These are phyloP conservation scores for Diogma glabrata DNA, from an alignment of 2,888 invertebrate genomes.

Conservation along the genomic window DNA sequence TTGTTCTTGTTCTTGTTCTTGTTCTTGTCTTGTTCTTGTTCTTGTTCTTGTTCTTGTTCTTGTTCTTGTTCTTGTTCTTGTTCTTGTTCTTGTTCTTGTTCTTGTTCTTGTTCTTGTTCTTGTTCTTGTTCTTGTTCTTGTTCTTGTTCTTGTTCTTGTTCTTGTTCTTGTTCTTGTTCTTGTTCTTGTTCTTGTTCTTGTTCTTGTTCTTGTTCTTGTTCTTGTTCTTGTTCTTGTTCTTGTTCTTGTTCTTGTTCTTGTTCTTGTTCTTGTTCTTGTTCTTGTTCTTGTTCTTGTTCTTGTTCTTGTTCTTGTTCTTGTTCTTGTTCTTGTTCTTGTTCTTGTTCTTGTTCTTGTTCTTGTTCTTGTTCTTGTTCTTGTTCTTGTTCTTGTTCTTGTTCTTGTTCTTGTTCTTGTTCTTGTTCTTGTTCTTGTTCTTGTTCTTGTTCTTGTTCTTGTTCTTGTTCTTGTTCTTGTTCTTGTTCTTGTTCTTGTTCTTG, in stretches of 20 bases:
- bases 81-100: conserved; percentile 17
- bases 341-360: conserved; percentile 30
- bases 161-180: conserved; percentile 10
- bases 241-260: conserved; percentile 10
- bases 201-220: conserved; percentile 17
- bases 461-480: conserved; percentile 24
- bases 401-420: conserved; percentile 16
- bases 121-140: conserved; percentile 24
- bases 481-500: conserved; percentile 27
- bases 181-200: conserved; percentile 19
- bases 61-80: conserved; percentile 20
- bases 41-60: conserved; percentile 9
- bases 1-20: conserved; percentile 6
- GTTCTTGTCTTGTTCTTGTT: conserved; percentile 6
- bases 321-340: conserved; percentile 25
- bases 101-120: conserved; percentile 14
- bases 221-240: conserved; percentile 13
- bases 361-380: conserved; percentile 13
- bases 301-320: conserved; percentile 12
- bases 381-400: conserved; percentile 10
- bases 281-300: conserved; percentile 17
- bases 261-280: conserved; percentile 19
- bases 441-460: conserved; percentile 14
- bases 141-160: conserved; percentile 23
- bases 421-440: conserved; percentile 12